phyloP scores from a whole-genome alignment of 1,140 invertebrate genomes.

The Muscidifurax raptorellus region DNA sequence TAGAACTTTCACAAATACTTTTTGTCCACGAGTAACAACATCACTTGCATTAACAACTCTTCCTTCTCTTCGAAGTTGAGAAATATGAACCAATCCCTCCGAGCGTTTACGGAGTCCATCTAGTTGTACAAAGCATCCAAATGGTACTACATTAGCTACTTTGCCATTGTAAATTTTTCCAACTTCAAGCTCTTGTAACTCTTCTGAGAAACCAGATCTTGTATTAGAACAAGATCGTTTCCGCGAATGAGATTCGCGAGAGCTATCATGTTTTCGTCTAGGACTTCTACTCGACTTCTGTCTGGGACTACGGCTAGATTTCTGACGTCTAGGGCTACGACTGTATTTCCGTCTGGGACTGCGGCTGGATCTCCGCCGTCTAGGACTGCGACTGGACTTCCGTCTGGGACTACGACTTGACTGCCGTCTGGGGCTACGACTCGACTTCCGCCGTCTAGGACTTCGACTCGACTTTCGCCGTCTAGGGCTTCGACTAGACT shows the following conservation, averaged over 20 bases:
- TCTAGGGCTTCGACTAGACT: neutral
- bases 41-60: slow-evolving; percentile 96
- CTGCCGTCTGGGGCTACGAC: slow-evolving; percentile 14
- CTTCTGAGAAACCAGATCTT: slow-evolving; percentile 64
- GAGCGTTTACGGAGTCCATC: slow-evolving; percentile 91
- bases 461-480: neutral
- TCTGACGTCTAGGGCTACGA: no score
- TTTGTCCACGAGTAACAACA: slow-evolving; percentile 93
- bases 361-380: slow-evolving; percentile 63
- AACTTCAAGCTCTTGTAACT: slow-evolving; percentile 74
- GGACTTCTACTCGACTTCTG: slow-evolving; percentile 59
- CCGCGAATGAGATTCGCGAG: slow-evolving; percentile 67
- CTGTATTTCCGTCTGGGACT: neutral
- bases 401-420: slow-evolving; percentile 62
- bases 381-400: slow-evolving; percentile 57
- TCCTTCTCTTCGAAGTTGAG: slow-evolving; percentile 93
- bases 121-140: slow-evolving; percentile 98
- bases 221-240: slow-evolving; percentile 54
- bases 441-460: neutral
- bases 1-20: slow-evolving; percentile 91
- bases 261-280: slow-evolving; percentile 59
- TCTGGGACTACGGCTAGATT: no score
- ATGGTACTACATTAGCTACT: slow-evolving; percentile 96
- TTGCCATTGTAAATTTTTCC: slow-evolving; percentile 93
- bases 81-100: slow-evolving; percentile 99